Evolutionary conservation across 2,888 invertebrate genomes (phyloP), one percentile per base, ranked within the genome.

Genomic region (Ormia ochracea): DNA sequence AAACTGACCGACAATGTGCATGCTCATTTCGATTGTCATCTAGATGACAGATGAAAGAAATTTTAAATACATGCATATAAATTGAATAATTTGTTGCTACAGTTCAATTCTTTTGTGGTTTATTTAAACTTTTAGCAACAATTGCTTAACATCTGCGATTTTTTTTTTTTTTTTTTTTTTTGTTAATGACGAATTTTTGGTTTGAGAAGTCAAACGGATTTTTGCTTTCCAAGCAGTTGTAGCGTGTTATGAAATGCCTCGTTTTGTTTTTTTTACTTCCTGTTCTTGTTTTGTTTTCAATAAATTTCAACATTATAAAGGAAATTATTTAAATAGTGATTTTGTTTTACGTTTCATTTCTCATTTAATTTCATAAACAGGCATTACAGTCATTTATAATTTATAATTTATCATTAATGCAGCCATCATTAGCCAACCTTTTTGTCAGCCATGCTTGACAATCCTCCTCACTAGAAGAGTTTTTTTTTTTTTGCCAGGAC

Each of bases 21-120:
- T 80, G 80, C 80, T 80, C 80, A 80, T 68, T 76, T 76, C 26
- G 76, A 50, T 72, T 80, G 80, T 80, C 80, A 80, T 76, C 76
- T 63, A 72, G 61, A 76, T 80, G 80, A 76, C 80, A 80, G 80
- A 80, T 76, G 80, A 73, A 76, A 76, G 80, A 76, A 76, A 72
- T 63, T 76, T 80, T 56, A 63, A 79, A 76, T 72, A 54, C 66
- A 66, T 66, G 70, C 65, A 61, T 50, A 80, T 63, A 61, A 73
- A 66, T 68, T 66, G 72, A 56, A 73, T 79, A 74, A 79, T 79
- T 75, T 72, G 72, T 76, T 75, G 54, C 66, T 33, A 72, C 17
- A 66, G 58, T 72, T 76, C 76, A 61, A 72, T 72, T 63, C 75
- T 76, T 76, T 76, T 80, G 75, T 68, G 76, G 72, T 68, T 59